Base-by-base conservation (phyloP, 2,888 invertebrate species). In the Molorchus minor region DNA sequence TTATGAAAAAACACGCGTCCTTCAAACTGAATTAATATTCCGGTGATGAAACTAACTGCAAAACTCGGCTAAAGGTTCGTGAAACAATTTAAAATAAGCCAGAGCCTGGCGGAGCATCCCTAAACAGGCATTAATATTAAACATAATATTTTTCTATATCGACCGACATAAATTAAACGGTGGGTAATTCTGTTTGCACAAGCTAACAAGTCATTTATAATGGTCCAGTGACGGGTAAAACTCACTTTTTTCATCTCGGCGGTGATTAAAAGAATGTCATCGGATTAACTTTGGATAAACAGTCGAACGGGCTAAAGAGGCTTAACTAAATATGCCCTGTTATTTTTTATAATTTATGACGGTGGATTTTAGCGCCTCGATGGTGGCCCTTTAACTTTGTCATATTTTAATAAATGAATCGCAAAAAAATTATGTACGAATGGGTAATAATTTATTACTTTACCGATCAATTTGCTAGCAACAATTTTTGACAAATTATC, bases 51-150 rank as follows among this genome's bases (percentile, higher is more conserved):
- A 41, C 41, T 1, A 25, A 25, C 40, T 33, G 30, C 40, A 29
- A 41, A 52, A 25, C 41, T 15, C 17, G 30, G 40, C 25, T 45
- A 10, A 25, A 20, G 17, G 51, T 41, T 30, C 51, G 51, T 41
- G 51, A 52, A 52, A 30, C 41, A 52, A 52, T 52, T 52, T 29
- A 52, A 49, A 52, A 52, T 52, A 52, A 52, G 21, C 41, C 41
- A 16, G 30, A 10, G 5, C 17, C 10, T 30, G 16, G n/a, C 41
- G 12, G 12, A n/a, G 51, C 51, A 52, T 41, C 30, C n/a, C 10
- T 30, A 52, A 52, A 52, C 41, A 30, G 29, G 20, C 29, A 41
- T 43, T 43, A 15, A 25, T 41, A 40, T 52, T 40, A 41, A 33
- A 30, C 19, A 19, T 12, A 15, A 36, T 36, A 47, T n/a, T 33